Evolutionary conservation across 2,797 vertebrate species (phyloP).

Genomic region (Sibirionetta formosa): DNA sequence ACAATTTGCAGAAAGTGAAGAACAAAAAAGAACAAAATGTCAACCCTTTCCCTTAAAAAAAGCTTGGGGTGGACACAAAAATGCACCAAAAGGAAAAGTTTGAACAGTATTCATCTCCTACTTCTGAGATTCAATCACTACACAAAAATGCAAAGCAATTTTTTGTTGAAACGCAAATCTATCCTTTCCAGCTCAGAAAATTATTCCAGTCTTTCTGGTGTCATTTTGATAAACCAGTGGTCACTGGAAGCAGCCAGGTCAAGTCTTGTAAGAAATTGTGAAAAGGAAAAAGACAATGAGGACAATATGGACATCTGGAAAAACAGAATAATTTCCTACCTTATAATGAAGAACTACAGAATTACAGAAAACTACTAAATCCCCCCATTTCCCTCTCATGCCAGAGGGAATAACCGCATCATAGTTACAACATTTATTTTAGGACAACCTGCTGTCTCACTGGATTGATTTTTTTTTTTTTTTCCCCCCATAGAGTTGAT

Average conservation of each 20-base stretch:
- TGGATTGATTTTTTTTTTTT: background rate
- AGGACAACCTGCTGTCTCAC: slow-evolving; percentile 5
- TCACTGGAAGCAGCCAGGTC: background rate
- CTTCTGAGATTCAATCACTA: background rate
- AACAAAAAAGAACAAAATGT: background rate
- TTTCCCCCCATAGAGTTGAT: too few relatives aligned
- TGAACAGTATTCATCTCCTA: background rate
- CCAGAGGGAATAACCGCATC: slow-evolving; percentile 25
- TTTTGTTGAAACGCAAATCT: background rate
- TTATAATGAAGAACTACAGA: slow-evolving; percentile 3
- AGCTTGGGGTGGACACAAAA: background rate
- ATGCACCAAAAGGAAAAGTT: background rate
- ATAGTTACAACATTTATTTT: slow-evolving; percentile 27
- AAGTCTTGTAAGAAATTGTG: background rate
- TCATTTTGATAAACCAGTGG: background rate
- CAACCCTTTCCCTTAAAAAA: background rate
- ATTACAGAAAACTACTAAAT: background rate
- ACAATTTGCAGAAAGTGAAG: background rate
- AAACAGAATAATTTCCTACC: background rate
- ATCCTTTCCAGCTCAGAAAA: background rate
- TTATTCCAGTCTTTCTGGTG: background rate
- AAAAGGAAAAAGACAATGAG: background rate
- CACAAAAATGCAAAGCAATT: accelerated
- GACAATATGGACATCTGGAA: background rate
- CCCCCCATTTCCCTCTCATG: slow-evolving; percentile 10